A percentile compares a stretch with the other conserved stretches of the same genome.
These are phyloP conservation scores for Micrasema minimum DNA, from an alignment of 1,140 invertebrate species.

Conservation along the genomic window DNA sequence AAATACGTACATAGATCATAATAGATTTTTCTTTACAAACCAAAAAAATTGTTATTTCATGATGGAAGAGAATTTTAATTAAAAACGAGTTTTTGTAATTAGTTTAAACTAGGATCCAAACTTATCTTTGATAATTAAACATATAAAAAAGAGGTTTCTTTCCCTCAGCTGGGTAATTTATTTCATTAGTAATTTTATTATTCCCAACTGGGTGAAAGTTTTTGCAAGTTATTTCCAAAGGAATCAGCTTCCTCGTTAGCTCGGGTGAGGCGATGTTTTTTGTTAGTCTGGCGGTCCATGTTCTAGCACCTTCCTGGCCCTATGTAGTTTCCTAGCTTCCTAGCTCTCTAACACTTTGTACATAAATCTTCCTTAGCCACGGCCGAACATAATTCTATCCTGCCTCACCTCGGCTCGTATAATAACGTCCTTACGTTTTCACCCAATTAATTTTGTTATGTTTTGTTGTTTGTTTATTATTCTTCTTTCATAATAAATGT, in stretches of 20 bases:
- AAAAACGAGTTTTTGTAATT: too few species aligned
- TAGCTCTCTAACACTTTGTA: neutral
- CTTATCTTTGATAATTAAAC: too few species aligned
- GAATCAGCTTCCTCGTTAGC: slow-evolving; percentile 29
- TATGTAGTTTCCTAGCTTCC: too few species aligned
- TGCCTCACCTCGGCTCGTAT: neutral
- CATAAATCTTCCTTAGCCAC: slow-evolving; percentile 43
- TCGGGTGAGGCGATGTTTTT: slow-evolving; percentile 30
- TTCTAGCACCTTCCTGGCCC: neutral
- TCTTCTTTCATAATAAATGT: too few species aligned
- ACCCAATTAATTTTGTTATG: slow-evolving; percentile 23
- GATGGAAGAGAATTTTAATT: too few species aligned
- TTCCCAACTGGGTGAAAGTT: slow-evolving; percentile 5
- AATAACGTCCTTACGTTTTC: slow-evolving; percentile 20
- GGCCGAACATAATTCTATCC: slow-evolving; percentile 23
- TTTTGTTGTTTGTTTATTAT: too few species aligned
- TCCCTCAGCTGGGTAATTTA: too few species aligned
- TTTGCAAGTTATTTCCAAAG: slow-evolving; percentile 24
- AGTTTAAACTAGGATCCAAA: too few species aligned
- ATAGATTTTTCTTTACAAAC: too few species aligned
- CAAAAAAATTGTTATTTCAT: too few species aligned
- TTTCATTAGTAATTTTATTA: slow-evolving; percentile 16
- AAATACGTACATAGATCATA: too few species aligned
- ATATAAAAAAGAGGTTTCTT: too few species aligned
- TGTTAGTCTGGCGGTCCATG: slow-evolving; percentile 36